These are phyloP conservation scores for Anseranas semipalmata DNA, from an alignment of 2,113 vertebrate genomes.

Conservation along the genomic window DNA sequence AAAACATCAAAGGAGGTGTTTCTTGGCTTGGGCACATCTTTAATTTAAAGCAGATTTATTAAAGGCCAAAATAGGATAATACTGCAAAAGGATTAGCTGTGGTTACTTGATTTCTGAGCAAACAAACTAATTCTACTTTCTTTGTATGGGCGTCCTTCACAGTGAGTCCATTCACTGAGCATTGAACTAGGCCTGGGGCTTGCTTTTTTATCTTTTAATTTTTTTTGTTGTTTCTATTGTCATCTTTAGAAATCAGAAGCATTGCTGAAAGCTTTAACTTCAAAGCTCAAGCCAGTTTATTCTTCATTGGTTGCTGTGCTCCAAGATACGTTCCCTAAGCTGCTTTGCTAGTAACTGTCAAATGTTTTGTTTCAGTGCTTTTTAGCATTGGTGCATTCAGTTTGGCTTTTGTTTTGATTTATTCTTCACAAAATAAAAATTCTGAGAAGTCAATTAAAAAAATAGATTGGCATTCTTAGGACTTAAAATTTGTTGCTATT, in stretches of 20 bases:
- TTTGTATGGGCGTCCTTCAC: conserved; percentile 20
- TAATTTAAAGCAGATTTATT: conserved; percentile 65
- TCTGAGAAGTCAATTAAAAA: conserved; percentile 50
- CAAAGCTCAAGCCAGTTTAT: conserved; percentile 27
- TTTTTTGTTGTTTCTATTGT: conserved; percentile 23
- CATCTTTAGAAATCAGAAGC: neutral
- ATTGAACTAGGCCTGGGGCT: neutral
- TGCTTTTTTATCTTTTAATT: neutral
- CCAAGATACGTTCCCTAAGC: conserved; percentile 16
- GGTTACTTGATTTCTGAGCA: conserved; percentile 57
- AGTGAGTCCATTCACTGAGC: neutral
- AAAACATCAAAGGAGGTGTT: conserved; percentile 60
- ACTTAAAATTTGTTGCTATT: neutral
- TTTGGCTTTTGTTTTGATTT: conserved; percentile 21
- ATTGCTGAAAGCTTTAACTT: conserved; percentile 48
- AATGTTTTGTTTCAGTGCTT: neutral
- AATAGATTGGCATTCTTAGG: neutral
- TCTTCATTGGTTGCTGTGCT: conserved; percentile 18
- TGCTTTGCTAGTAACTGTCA: conserved; percentile 28
- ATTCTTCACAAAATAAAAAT: neutral
- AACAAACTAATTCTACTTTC: conserved; percentile 41
- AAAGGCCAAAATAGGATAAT: conserved; percentile 42
- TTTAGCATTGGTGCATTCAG: neutral
- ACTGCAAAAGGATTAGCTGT: conserved; percentile 58
- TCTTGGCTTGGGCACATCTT: conserved; percentile 40